Evolutionary conservation across 1,140 invertebrate genomes (phyloP), one percentile per base, ranked within the genome.

Genomic region (Littorina saxatilis): DNA sequence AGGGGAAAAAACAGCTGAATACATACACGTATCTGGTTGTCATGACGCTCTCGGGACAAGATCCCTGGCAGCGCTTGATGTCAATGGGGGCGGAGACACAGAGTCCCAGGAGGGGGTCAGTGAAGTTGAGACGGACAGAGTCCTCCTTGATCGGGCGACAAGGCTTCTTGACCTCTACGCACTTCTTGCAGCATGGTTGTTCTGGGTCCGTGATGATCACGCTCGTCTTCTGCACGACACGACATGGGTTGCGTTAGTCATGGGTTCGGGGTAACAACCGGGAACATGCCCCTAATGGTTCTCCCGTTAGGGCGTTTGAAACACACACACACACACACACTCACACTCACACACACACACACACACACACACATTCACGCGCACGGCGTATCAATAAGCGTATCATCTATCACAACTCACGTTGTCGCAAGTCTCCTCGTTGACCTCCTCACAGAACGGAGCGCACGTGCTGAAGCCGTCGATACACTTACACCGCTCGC

Each of bases 131-230:
- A 7, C 74, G 43, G 20, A 76, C 37, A 13, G 29, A 4, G n/a
- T 58, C 74, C 13, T 76, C 74, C 50, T 32, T 39, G 37, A 73
- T 50, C 11, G 74, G 74, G 5, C 74, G n/a, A n/a, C 74, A 76
- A 3, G 74, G 50, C 7, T 50, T 58, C 50, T 55, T 58, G 29
- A 43, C n/a, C 50, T 55, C 29, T 15, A 76, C 74, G 17, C 74
- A 76, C 74, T 76, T 76, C 74, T 76, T 15, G 74, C 74, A 76
- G 74, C 74, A 76, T 11, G 74, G 74, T 50, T 76, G 74, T 23
- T 76, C 74, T 9, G 74, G 74, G 74, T 76, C 74, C 15, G 17
- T 27, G 17, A 76, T 35, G 43, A 76, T 39, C 7, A 39, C 74
- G 29, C 55, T 52, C 37, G 74, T 76, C 20, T 2, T 37, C 74